These are phyloP conservation scores for Hippopotamyrus pictus DNA, from an alignment of 2,797 vertebrate genomes.

Conservation along the genomic window DNA sequence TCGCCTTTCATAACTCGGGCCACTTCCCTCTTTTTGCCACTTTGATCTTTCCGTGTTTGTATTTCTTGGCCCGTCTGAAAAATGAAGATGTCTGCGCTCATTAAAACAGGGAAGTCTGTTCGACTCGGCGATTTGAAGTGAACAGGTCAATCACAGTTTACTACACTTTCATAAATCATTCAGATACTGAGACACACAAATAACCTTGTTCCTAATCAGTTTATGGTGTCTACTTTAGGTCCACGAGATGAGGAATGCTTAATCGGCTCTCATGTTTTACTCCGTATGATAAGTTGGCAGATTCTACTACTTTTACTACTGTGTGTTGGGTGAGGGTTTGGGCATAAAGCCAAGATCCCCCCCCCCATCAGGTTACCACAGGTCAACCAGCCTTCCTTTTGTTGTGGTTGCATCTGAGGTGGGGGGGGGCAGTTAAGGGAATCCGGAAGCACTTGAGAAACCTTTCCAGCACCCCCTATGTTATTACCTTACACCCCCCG, in stretches of 20 bases:
- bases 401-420: not conserved
- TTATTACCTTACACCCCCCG: not conserved
- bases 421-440: not conserved
- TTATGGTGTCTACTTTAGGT: not conserved
- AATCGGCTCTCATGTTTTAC: not conserved
- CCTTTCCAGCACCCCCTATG: not conserved
- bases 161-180: not conserved
- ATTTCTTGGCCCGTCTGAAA: not conserved
- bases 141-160: not conserved
- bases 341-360: not conserved
- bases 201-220: not conserved
- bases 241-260: not conserved
- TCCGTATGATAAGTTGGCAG: constrained; percentile 40
- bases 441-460: not conserved
- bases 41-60: constrained; percentile 1
- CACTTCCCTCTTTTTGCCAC: not conserved
- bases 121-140: not conserved
- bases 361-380: not conserved
- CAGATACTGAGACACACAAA: not conserved
- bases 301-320: constrained; percentile 14
- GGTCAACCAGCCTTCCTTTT: constrained; percentile 1
- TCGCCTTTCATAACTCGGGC: not conserved
- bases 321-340: not conserved
- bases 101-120: not conserved
- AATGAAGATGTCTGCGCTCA: not conserved